Evolutionary conservation across 1,140 invertebrate genomes (phyloP), one percentile per base, ranked within the genome.

Genomic region (Papilio glaucus): DNA sequence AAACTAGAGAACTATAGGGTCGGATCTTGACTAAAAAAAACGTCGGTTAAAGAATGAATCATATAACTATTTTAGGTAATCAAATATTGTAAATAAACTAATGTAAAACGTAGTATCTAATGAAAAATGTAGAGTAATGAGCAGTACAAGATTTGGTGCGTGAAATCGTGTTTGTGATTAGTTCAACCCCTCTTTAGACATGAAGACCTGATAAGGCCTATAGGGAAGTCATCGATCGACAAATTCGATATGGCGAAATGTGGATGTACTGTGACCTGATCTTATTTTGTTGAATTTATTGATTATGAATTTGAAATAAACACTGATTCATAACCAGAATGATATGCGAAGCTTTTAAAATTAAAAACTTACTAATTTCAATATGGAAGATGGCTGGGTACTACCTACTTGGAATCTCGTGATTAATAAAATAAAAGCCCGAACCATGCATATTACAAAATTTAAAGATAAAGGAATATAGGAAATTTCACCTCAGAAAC

Each of bases 131-230:
- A n/a, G n/a, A n/a, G n/a, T n/a, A n/a, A n/a, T n/a, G n/a, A n/a
- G n/a, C n/a, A n/a, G n/a, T n/a, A n/a, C n/a, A n/a, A 21, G 15
- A 49, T 49, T 49, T 49, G 18, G 21, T 49, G 45, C 45, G 45
- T 49, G 45, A 49, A 49, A 49, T 24, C 15, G 45, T 49, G 15
- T 42, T 49, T 49, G 15, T 49, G 45, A 49, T 49, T 49, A 49
- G 45, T 49, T 49, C 21, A 49, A 18, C 45, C 18, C 45, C 18
- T 21, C 18, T 49, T 49, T 49, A 49, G 21, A 9, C 45, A 21
- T 49, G 45, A 49, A 49, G n/a, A 45, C 8, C 18, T 49, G 45
- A 49, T 21, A 49, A 49, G 18, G 45, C 21, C 45, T n/a, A 21
- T 49, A 49, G 45, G 8, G 18, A 21, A 49, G 45, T 49, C 18